Percentiles rank a stretch among this genome's conserved stretches.
These are phyloP conservation scores for Himalopsyche tibetana DNA, from an alignment of 2,888 invertebrate genomes.

Conservation along the genomic window DNA sequence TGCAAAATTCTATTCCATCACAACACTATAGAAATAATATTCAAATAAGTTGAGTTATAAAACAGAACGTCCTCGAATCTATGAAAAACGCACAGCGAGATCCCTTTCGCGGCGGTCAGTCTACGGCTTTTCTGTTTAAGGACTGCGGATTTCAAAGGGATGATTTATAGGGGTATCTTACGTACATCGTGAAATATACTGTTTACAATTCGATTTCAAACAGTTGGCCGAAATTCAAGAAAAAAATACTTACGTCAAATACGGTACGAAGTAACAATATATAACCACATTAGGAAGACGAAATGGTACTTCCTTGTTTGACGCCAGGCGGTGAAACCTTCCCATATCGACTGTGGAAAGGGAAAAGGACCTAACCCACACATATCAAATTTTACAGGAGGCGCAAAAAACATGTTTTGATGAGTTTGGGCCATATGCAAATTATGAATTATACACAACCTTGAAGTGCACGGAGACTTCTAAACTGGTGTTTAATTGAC, in stretches of 20 bases:
- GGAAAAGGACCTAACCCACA: too few relatives aligned
- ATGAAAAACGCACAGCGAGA: conserved; percentile 18
- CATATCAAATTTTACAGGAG: too few relatives aligned
- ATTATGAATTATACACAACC: too few relatives aligned
- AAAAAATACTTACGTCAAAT: background rate
- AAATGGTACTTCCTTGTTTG: too few relatives aligned
- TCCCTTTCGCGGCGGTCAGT: conserved; percentile 28
- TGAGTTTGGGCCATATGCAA: too few relatives aligned
- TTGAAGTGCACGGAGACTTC: too few relatives aligned
- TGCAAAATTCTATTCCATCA: background rate
- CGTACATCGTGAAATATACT: background rate
- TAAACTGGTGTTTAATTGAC: too few relatives aligned
- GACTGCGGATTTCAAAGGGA: conserved; percentile 34
- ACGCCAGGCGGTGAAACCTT: too few relatives aligned
- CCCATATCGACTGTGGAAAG: too few relatives aligned
- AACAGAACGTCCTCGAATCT: conserved; percentile 18
- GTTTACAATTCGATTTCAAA: background rate
- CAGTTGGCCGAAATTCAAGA: background rate
- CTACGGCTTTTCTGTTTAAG: conserved; percentile 29
- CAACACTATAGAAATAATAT: background rate
- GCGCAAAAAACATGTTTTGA: too few relatives aligned
- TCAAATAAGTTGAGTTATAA: conserved; percentile 31
- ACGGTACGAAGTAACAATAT: too few relatives aligned
- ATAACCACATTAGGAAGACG: too few relatives aligned
- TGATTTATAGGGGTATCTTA: conserved; percentile 40